Evolutionary conservation across 2,113 vertebrate species (phyloP).

Genomic region (Cyprinodon variegatus): DNA sequence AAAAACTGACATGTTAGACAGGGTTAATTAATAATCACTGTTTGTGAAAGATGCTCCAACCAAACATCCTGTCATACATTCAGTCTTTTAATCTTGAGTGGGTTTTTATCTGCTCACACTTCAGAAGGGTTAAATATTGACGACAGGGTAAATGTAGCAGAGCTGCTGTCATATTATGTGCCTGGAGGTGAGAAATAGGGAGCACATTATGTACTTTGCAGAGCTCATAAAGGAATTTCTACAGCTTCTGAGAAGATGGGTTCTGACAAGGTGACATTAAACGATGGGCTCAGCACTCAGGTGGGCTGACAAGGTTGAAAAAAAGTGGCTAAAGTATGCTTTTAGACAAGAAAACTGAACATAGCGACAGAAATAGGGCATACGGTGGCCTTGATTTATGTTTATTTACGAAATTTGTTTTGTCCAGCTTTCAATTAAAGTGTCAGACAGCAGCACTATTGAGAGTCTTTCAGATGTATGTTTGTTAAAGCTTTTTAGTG

Average conservation of each 20-base stretch:
- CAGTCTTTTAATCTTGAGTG: neutral
- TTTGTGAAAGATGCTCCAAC: neutral
- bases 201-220: conserved; percentile 20
- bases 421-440: neutral
- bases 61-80: neutral
- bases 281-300: conserved; percentile 1
- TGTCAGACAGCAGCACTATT: neutral
- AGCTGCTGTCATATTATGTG: conserved; percentile 19
- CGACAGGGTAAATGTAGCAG: conserved; percentile 33
- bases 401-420: neutral
- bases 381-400: conserved; percentile 10
- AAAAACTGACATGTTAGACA: no score
- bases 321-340: conserved; percentile 23
- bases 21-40: neutral
- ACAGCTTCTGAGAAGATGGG: conserved; percentile 9
- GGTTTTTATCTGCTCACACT: neutral
- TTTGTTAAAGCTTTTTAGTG: neutral
- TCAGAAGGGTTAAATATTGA: conserved; percentile 2
- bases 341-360: neutral
- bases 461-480: no score
- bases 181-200: neutral
- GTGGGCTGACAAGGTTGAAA: conserved; percentile 6
- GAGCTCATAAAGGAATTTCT: conserved; percentile 24
- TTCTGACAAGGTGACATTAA: conserved; percentile 24
- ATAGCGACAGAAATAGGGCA: neutral